phyloP scores from a whole-genome alignment of 2,113 vertebrate genomes.

The Actenoides lindsayi region DNA sequence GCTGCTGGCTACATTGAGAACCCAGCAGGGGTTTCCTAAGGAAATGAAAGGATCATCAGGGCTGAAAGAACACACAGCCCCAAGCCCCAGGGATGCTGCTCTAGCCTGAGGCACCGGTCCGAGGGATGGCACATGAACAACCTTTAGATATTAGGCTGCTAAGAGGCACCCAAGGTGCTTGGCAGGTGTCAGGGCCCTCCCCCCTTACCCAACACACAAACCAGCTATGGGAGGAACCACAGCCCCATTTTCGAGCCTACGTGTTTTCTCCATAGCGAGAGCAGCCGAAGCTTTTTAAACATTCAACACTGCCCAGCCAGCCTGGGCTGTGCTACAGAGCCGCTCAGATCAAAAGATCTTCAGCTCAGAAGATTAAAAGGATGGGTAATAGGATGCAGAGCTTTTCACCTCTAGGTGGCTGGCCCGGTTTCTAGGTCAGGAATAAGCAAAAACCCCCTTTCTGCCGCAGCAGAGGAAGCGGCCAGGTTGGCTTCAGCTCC shows the following conservation, averaged over 20 bases:
- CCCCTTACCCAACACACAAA: rapidly evolving
- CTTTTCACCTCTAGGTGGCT: conserved; percentile 29
- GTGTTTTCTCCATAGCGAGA: not conserved
- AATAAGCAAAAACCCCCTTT: not conserved
- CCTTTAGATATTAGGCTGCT: not conserved
- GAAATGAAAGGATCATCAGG: not conserved
- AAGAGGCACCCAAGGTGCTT: not conserved
- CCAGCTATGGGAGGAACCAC: not conserved
- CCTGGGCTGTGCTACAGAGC: conserved; percentile 3
- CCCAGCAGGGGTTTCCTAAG: not conserved
- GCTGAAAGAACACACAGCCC: not conserved
- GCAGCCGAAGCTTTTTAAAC: conserved; percentile 48
- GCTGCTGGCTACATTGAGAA: not conserved
- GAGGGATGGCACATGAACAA: not conserved
- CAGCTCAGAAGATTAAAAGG: conserved; percentile 51
- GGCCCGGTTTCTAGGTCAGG: conserved; percentile 2
- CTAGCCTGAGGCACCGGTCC: not conserved
- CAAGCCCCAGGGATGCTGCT: not conserved
- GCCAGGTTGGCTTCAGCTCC: not conserved
- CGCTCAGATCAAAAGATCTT: conserved; percentile 52
- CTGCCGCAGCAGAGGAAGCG: not conserved
- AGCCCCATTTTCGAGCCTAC: not conserved
- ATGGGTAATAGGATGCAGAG: conserved; percentile 38
- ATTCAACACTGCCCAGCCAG: not conserved
- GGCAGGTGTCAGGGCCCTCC: not conserved